Base-by-base conservation (phyloP, 2,888 invertebrate genomes). In the Drosophila multiciliata region DNA sequence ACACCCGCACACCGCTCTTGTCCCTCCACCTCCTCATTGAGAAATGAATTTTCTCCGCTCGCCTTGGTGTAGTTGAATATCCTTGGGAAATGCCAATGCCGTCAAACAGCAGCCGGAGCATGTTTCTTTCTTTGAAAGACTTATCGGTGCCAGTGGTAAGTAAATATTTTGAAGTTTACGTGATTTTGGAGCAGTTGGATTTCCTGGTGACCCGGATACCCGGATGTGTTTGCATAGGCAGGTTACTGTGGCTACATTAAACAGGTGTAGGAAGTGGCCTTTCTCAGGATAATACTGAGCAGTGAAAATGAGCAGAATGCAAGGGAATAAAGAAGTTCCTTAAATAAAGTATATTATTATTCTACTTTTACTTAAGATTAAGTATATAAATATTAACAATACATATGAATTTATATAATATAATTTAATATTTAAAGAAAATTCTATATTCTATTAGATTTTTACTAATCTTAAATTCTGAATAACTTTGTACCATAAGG, bases 121-220 rank as follows among this genome's bases (percentile, higher is more conserved):
- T 59, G 62, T 54, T 61, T 17, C 20, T 36, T 61, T 63, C 55
- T 35, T 32, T 48, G 40, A 57, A 59, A 58, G 6, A 57, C 42
- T 67, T 66, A 42, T 48, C 17, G 29, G 40, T 55, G 55, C 73
- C 64, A 71, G 75, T 63, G 68, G 68, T 64, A 75, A 67, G 73
- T 82, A 86, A 86, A 87, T 85, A 86, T 78, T 78, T 53, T 53
- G 32, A 73, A 66, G 66, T 76, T 90, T 83, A 90, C 84, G 82
- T 86, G 87, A 90, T 82, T 71, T 76, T 83, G 78, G 87, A 80
- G 90, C 82, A 76, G 66, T 78, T 67, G 69, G 85, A 71, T 77
- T 76, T 87, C 87, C 90, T 90, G 76, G 59, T 64, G 69, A 49
- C 59, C 87, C 83, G 89, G 83, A 83, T 74, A 75, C 90, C 90